Conservation (phyloP, 1,140 invertebrate genomes). For the Caenorhabditis remanei region DNA sequence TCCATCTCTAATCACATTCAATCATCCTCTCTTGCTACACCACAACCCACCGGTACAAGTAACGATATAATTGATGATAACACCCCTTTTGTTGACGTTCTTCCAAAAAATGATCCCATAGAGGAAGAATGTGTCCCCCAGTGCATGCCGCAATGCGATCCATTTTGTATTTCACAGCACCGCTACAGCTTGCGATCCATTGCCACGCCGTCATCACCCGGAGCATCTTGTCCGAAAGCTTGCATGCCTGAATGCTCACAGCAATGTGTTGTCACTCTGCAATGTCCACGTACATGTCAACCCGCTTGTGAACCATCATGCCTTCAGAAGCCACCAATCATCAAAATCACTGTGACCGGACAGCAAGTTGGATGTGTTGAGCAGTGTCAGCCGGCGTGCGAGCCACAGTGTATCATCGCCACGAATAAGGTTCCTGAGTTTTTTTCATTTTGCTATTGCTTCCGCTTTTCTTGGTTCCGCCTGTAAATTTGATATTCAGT, state of each 20-base stretch:
- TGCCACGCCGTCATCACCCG: not conserved
- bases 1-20: conserved; percentile 27
- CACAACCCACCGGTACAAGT: not conserved
- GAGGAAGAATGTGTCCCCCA: conserved; percentile 48
- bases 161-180: conserved; percentile 55
- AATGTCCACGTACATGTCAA: conserved; percentile 49
- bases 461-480: not conserved
- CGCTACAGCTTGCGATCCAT: conserved; percentile 28
- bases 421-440: conserved; percentile 50
- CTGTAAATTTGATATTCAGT: not conserved
- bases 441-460: not conserved
- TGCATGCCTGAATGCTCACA: conserved; percentile 44
- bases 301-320: conserved; percentile 56
- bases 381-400: conserved; percentile 54
- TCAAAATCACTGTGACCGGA: conserved; percentile 57
- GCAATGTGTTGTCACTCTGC: conserved; percentile 40
- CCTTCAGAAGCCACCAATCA: conserved; percentile 56
- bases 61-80: conserved; percentile 22
- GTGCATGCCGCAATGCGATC: conserved; percentile 58
- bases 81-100: conserved; percentile 31
- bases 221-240: conserved; percentile 31
- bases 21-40: conserved; percentile 23
- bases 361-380: conserved; percentile 50
- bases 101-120: conserved; percentile 35
- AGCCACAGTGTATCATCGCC: conserved; percentile 51